A percentile compares a stretch with the other conserved stretches of the same genome.
Conservation (phyloP, 2,888 invertebrate genomes). For the Mythimna albipuncta region DNA sequence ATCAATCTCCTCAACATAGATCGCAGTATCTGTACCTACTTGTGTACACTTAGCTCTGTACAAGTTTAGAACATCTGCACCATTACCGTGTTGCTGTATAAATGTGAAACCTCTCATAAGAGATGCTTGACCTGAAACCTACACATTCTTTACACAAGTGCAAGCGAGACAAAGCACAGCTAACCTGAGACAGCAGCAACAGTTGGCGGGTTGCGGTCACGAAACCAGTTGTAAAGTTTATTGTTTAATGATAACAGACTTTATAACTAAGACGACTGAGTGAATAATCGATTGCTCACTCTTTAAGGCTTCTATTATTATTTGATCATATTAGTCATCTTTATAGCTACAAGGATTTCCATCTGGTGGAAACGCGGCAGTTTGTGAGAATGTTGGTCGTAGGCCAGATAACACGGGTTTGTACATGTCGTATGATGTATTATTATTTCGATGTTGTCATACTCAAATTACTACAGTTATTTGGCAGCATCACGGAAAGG, state of each 20-base stretch:
- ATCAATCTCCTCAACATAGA: slow-evolving; percentile 5
- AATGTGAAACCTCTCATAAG: slow-evolving; percentile 59
- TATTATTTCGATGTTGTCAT: slow-evolving; percentile 10
- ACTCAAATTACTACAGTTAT: slow-evolving; percentile 17
- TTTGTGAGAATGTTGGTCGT: slow-evolving; percentile 36
- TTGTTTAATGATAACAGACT: slow-evolving; percentile 67
- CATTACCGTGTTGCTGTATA: slow-evolving; percentile 44
- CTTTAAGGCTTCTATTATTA: slow-evolving; percentile 69
- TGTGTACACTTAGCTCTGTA: slow-evolving; percentile 13
- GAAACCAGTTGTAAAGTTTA: slow-evolving; percentile 80
- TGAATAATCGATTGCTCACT: slow-evolving; percentile 63
- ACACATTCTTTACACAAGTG: slow-evolving; percentile 72
- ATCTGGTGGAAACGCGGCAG: slow-evolving; percentile 52
- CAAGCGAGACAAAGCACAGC: slow-evolving; percentile 66
- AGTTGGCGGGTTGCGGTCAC: slow-evolving; percentile 79
- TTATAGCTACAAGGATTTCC: slow-evolving; percentile 62
- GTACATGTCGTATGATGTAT: slow-evolving; percentile 7
- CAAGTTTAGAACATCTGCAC: slow-evolving; percentile 32
- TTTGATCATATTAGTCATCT: slow-evolving; percentile 78
- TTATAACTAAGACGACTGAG: slow-evolving; percentile 65
- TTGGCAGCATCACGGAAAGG: slow-evolving; percentile 8
- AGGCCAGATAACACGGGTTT: slow-evolving; percentile 18
- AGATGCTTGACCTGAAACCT: slow-evolving; percentile 82
- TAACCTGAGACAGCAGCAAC: slow-evolving; percentile 63
- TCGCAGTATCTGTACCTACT: slow-evolving; percentile 1